Percentiles rank a stretch among this genome's conserved stretches.
Conservation (phyloP, 2,888 invertebrate genomes). For the Dynastes maya region DNA sequence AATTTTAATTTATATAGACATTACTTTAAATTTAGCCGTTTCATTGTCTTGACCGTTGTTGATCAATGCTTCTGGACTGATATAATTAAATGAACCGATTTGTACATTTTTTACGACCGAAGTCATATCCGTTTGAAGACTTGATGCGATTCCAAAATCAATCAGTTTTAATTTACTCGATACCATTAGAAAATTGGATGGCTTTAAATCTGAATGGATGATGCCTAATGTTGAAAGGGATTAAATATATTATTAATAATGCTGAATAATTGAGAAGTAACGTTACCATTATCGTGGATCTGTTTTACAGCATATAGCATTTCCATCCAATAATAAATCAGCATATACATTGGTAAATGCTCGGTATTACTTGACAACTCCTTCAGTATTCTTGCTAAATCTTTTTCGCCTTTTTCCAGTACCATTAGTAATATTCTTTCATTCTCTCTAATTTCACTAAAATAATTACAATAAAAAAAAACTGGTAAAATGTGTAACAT, state of each 20-base stretch:
- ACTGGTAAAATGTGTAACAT: no score
- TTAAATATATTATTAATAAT: slow-evolving; percentile 16
- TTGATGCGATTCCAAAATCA: slow-evolving; percentile 97
- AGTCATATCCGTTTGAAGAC: slow-evolving; percentile 89
- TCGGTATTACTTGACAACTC: slow-evolving; percentile 69
- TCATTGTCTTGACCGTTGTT: slow-evolving; percentile 66
- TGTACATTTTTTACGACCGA: slow-evolving; percentile 88
- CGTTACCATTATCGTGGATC: slow-evolving; percentile 88
- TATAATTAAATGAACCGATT: slow-evolving; percentile 94
- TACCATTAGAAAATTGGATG: slow-evolving; percentile 94
- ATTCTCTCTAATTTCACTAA: slow-evolving; percentile 80
- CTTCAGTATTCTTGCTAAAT: slow-evolving; percentile 84
- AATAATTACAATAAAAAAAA: slow-evolving; percentile 58
- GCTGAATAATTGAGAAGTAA: neutral
- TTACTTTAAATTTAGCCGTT: slow-evolving; percentile 71
- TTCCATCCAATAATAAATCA: slow-evolving; percentile 93
- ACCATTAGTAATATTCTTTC: slow-evolving; percentile 85
- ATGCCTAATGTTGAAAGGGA: slow-evolving; percentile 77
- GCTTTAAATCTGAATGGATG: slow-evolving; percentile 97
- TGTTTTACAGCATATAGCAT: slow-evolving; percentile 93
- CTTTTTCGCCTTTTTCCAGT: slow-evolving; percentile 94
- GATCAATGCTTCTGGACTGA: slow-evolving; percentile 93
- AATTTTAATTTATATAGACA: neutral
- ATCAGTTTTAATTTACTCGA: slow-evolving; percentile 92
- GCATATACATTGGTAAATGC: slow-evolving; percentile 80